These are phyloP conservation scores for Armadillidium nasatum DNA, from an alignment of 1,140 invertebrate species.

Conservation along the genomic window DNA sequence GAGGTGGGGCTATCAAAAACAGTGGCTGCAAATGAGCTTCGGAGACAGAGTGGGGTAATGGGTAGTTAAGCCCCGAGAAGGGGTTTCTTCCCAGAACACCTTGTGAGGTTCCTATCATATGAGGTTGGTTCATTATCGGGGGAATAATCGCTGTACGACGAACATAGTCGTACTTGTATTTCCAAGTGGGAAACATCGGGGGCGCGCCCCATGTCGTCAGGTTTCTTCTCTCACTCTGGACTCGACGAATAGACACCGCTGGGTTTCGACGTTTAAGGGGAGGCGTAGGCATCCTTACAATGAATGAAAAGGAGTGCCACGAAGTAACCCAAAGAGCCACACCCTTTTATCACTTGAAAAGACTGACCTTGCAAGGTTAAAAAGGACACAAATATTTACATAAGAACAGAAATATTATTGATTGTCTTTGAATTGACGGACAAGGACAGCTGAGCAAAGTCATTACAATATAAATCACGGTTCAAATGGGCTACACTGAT, in stretches of 20 bases:
- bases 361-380: too few relatives aligned
- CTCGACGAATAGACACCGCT: not conserved
- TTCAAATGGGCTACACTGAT: too few relatives aligned
- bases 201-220: not conserved
- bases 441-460: too few relatives aligned
- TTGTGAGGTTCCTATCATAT: conserved; percentile 1
- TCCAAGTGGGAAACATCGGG: not conserved
- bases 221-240: not conserved
- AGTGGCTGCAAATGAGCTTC: not conserved
- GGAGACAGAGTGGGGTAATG: not conserved
- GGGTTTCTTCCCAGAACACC: not conserved
- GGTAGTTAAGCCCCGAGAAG: not conserved
- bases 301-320: not conserved
- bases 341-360: too few relatives aligned
- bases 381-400: too few relatives aligned
- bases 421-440: too few relatives aligned
- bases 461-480: too few relatives aligned
- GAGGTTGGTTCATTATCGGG: not conserved
- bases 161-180: not conserved
- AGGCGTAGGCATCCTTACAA: not conserved
- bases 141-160: not conserved
- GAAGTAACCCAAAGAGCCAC: too few relatives aligned
- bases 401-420: too few relatives aligned
- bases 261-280: not conserved
- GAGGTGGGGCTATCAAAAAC: not conserved